Evolutionary conservation across 2,888 invertebrate species (phyloP), one percentile per base, ranked within the genome.

Genomic region (Stenolophus ochropezus): DNA sequence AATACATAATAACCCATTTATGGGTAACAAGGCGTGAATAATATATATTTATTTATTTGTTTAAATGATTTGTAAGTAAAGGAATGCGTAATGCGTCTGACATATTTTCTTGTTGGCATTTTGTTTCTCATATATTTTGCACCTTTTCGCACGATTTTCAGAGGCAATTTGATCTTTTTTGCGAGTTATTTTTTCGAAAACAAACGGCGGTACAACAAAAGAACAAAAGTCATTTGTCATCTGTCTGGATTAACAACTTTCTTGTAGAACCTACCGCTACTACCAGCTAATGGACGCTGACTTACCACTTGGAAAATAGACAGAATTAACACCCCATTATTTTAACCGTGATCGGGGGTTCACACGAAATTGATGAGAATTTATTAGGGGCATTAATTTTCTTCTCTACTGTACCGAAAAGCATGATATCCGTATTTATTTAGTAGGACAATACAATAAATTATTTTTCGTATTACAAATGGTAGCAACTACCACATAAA

Each of bases 181-280:
- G 61, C 25, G 23, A 14, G 56, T 25, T 23, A 25, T 56, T 61
- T 61, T 61, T 61, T 14, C 25, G n/a, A 61, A 61, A 61, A 61
- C 61, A 61, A 69, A 69, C 65, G 65, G 18, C 65, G 65, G 65
- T 33, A 33, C 27, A 18, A 69, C 33, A 69, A 69, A 69, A 69
- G 65, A 69, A 69, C 21, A 61, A 18, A 33, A 33, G 65, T 69
- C 65, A 69, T 69, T 69, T 69, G 65, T 69, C 65, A 69, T 69
- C 65, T 69, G 65, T 69, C 65, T 69, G 61, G 27, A 18, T 33
- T 69, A 69, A 65, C 65, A 65, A 69, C 65, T 69, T 69, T 69
- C 33, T 69, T 69, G 65, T 27, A 33, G 33, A 33, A 42, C 18
- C 3, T 69, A 33, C 65, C 65, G 33, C 65, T 69, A 11, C 27